phyloP scores from a whole-genome alignment of 2,797 vertebrate species.

The Pangasius mekongensis region DNA sequence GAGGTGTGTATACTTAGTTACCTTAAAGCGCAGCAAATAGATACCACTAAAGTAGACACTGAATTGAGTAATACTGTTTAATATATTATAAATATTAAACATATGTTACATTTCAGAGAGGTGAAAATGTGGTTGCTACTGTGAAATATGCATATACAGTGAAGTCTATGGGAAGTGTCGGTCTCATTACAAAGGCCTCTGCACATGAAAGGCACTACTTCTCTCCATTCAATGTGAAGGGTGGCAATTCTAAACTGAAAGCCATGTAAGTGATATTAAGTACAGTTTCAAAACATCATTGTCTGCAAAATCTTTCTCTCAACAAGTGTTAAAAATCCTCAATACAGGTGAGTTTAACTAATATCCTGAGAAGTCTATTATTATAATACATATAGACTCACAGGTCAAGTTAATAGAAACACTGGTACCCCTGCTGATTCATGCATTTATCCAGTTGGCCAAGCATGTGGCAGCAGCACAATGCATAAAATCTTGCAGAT shows the following conservation, averaged over 20 bases:
- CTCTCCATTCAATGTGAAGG: slow-evolving; percentile 79
- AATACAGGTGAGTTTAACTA: not conserved
- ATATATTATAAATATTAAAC: not conserved
- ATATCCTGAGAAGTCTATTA: not conserved
- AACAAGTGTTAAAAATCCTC: not conserved
- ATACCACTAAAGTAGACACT: not conserved
- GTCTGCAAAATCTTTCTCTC: not conserved
- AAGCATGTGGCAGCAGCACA: not conserved
- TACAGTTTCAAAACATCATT: not conserved
- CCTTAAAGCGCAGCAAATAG: not conserved
- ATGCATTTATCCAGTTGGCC: not conserved
- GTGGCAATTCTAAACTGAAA: slow-evolving; percentile 73
- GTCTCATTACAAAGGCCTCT: slow-evolving; percentile 75
- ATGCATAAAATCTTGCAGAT: not conserved
- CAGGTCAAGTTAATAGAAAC: not conserved
- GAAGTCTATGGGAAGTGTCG: slow-evolving; percentile 70
- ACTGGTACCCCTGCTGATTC: not conserved
- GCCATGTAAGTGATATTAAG: slow-evolving; percentile 68
- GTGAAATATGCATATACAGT: slow-evolving; percentile 77
- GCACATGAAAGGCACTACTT: slow-evolving; percentile 78
- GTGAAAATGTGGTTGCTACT: slow-evolving; percentile 71
- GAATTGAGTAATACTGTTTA: not conserved
- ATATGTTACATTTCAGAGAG: slow-evolving; percentile 71
- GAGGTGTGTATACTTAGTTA: slow-evolving; percentile 69
- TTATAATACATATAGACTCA: not conserved